Base-by-base conservation (phyloP, 2,888 invertebrate species). In the Nematopogon swammerdamellus region DNA sequence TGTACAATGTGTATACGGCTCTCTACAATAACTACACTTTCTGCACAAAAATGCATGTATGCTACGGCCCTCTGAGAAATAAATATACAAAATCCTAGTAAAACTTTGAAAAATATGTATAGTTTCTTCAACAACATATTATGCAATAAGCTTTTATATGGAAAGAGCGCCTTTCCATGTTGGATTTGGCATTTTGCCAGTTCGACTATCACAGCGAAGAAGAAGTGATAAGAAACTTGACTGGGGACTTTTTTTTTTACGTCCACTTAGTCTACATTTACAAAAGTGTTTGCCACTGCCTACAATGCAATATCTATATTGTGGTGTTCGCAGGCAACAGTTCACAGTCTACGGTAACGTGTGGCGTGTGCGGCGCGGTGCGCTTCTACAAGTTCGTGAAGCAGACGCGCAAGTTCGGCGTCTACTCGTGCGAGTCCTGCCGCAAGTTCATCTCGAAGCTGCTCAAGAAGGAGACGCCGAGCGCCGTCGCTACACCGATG, bases 381-480 rank as follows among this genome's bases (percentile, higher is more conserved):
- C 82, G 91, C 47, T 88, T 86, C 64, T 87, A 87, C 67, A 85
- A 88, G 62, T 89, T 89, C 65, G 84, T 89, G 10, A 86, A 87
- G 60, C 90, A 91, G 72, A 88, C 91, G 19, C 82, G 90, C 52
- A 92, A 92, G 65, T 92, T 91, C 66, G 92, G 92, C 25, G 88
- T 91, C 53, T 86, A 87, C 62, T 89, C 91, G 56, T 95, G 95
- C 68, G 91, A 91, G 64, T 87, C 90, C 8, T 95, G 95, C 67
- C 82, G 91, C 47, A 92, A 92, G 67, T 94, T 94, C 68, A 91
- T 93, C 61, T 87, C 90, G 17, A 90, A 91, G 65, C 87, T 90
- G 82, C 83, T 89, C 54, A 89, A 88, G 67, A 83, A 85, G 51
- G 84, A 84, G 59, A 82, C 83, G 54, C 73, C 82, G 60, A 80